phyloP scores from a whole-genome alignment of 2,113 vertebrate genomes.

The Rhegmatorhina hoffmannsi region DNA sequence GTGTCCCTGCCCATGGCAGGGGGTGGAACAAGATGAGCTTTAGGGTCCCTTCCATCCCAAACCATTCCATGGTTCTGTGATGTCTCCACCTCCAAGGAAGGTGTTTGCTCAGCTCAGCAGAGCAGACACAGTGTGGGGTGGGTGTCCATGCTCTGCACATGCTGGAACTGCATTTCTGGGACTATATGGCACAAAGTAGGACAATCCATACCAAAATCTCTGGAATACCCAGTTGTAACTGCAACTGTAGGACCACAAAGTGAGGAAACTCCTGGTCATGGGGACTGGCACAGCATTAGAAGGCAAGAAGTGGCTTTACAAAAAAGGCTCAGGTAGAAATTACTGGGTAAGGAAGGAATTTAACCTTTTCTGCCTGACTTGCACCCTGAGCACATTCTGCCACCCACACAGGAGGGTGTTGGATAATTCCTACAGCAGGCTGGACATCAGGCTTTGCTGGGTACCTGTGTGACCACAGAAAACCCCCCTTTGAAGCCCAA shows the following conservation, averaged over 20 bases:
- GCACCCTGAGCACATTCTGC: neutral
- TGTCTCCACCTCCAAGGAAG: neutral
- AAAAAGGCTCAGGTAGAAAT: neutral
- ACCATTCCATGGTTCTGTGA: neutral
- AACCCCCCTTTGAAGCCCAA: neutral
- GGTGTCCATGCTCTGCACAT: neutral
- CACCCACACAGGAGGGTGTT: neutral
- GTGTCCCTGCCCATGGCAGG: neutral
- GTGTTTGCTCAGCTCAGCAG: neutral
- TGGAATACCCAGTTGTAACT: neutral
- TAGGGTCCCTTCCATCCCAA: neutral
- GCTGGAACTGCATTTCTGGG: neutral
- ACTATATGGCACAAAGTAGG: neutral
- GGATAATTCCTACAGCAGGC: neutral
- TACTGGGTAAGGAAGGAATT: neutral
- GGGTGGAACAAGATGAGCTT: neutral
- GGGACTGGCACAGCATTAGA: neutral
- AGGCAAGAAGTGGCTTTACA: neutral
- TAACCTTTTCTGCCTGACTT: neutral
- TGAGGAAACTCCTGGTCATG: neutral
- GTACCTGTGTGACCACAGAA: neutral
- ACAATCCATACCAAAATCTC: rapidly evolving
- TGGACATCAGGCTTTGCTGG: neutral
- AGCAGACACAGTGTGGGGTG: neutral
- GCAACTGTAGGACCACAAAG: neutral